Evolutionary conservation across 2,797 vertebrate genomes (phyloP), one percentile per base, ranked within the genome.

Genomic region (Anguilla obscura): DNA sequence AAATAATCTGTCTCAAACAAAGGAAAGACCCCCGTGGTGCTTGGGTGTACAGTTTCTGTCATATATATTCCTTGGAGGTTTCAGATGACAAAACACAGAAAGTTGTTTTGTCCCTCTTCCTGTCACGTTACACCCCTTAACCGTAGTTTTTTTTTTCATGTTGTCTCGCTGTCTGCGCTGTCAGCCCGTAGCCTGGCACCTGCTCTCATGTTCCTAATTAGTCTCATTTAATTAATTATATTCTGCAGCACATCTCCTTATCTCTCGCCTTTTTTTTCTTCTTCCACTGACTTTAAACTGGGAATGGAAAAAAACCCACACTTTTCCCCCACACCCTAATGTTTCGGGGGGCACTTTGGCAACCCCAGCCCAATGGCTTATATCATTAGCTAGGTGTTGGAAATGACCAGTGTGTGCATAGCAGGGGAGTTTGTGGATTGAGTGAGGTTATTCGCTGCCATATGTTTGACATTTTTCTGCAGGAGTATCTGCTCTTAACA

Each of bases 171-270:
- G 95, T 96, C 95, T 94, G 93, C 92, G 94, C 95, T 96, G 96
- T 97, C 96, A 97, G 94, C 95, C 93, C 94, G 91, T 95, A 95
- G 95, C 95, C 93, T 95, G 95, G 96, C 96, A 97, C 96, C 96
- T 97, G 96, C 96, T 96, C 96, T 96, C 95, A 94, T 95, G 94
- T 96, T 97, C 95, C 96, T 96, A 97, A 97, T 97, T 97, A 97
- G 96, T 96, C 95, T 94, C 93, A 95, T 97, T 97, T 97, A 95
- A 96, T 97, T 97, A 96, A 97, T 96, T 96, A 96, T 96, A 96
- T 96, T 95, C 95, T 90, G 93, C 95, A 93, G 94, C 94, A 93
- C 94, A 94, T 95, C 95, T 93, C 92, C 93, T 94, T 92, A 92
- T 94, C 93, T 92, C 90, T 92, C 87, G 90, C 90, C 89, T 90